These are phyloP conservation scores for Dasypolia templi DNA, from an alignment of 2,888 invertebrate genomes.

Conservation along the genomic window DNA sequence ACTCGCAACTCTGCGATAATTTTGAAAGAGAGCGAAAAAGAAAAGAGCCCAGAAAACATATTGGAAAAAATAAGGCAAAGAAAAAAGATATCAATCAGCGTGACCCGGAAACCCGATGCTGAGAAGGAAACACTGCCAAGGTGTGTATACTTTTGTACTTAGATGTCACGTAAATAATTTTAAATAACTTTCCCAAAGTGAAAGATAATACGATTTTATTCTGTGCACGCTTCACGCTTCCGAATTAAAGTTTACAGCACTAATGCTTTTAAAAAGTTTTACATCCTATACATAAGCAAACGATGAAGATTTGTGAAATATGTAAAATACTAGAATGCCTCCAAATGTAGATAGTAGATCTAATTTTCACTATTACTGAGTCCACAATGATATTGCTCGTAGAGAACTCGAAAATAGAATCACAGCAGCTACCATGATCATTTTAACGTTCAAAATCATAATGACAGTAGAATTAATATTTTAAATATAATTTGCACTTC, in stretches of 20 bases:
- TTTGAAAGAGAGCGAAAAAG: constrained; percentile 88
- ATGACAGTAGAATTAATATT: constrained; percentile 62
- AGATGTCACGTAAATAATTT: constrained; percentile 87
- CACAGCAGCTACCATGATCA: constrained; percentile 60
- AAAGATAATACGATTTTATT: constrained; percentile 83
- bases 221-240: constrained; percentile 90
- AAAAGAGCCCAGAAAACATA: constrained; percentile 88
- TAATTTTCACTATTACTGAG: constrained; percentile 60
- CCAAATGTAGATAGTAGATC: constrained; percentile 68
- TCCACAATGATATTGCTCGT: constrained; percentile 56
- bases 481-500: constrained; percentile 63
- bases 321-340: constrained; percentile 70
- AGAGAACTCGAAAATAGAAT: constrained; percentile 53
- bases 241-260: constrained; percentile 86
- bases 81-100: constrained; percentile 88
- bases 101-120: constrained; percentile 85
- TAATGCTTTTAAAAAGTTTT: constrained; percentile 86
- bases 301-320: constrained; percentile 68
- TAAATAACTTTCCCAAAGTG: constrained; percentile 86
- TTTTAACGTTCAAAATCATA: constrained; percentile 65
- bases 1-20: constrained; percentile 88
- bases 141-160: constrained; percentile 86
- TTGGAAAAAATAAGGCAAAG: constrained; percentile 88
- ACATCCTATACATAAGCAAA: constrained; percentile 76
- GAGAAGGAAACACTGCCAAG: constrained; percentile 86